Evolutionary conservation across 2,888 invertebrate species (phyloP), one percentile per base, ranked within the genome.

Genomic region (Ctenicera cuprea): DNA sequence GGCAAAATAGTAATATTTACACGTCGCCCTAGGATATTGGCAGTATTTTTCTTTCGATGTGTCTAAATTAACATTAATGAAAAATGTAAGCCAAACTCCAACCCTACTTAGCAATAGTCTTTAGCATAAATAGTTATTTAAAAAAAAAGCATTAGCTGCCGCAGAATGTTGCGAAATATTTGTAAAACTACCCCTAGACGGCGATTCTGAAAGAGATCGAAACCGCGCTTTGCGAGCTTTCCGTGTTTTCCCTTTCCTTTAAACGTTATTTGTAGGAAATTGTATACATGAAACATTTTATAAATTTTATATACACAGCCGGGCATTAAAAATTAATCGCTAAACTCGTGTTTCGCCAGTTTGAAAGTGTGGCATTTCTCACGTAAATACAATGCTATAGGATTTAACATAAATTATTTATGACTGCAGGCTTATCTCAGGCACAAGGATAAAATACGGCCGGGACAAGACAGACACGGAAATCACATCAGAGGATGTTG

Each of bases 81-180:
- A 74, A 72, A 78, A 68, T 79, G 79, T 79, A 79, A 79, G 79
- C 75, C 73, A 76, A 79, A 79, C 79, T 79, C 79, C 79, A 79
- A 78, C 79, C 78, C 79, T 77, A 68, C 71, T 71, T 78, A 79
- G 79, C 71, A 71, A 72, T 77, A 77, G 77, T 62, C 11, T 65
- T 48, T 71, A 73, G 59, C 50, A 26, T 66, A n/a, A 48, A 48
- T 50, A 48, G 38, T 59, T 1, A 30, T 52, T 54, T 45, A 18
- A 41, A 26, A 26, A n/a, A 26, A 62, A 48, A 48, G 7, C 20
- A 45, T 33, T 48, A 22, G 61, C 22, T 61, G 61, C 41, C 33
- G 41, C 61, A 38, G 11, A 38, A 9, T 59, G 38, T 61, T 50
- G 22, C 50, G 12, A 26, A 26, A 20, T 48, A 14, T 14, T 43